Conservation (phyloP, 2,797 vertebrate species). For the Falco naumanni region DNA sequence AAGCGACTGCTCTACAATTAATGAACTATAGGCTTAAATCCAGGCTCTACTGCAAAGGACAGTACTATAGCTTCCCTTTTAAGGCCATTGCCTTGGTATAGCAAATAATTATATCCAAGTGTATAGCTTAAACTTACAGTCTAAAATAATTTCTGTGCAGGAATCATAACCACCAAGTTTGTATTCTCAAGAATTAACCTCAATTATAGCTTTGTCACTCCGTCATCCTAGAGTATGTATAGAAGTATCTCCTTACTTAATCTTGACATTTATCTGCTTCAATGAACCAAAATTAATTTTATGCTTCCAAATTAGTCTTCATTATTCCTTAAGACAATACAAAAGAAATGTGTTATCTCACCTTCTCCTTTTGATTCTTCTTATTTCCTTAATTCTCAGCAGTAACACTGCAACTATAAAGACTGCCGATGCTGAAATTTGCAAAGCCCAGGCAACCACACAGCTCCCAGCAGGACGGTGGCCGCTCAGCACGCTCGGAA, state of each 20-base stretch:
- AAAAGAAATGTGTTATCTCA: not conserved
- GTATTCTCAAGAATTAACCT: not conserved
- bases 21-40: not conserved
- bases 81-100: not conserved
- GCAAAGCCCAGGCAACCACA: not conserved
- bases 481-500: not conserved
- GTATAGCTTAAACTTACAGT: not conserved
- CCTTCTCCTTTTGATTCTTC: not conserved
- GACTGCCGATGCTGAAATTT: not conserved
- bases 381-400: not conserved
- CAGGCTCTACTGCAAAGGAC: not conserved
- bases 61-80: not conserved
- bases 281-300: not conserved
- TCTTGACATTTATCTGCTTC: not conserved
- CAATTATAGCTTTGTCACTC: not conserved
- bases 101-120: not conserved
- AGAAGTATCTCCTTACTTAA: not conserved
- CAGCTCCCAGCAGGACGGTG: accelerated
- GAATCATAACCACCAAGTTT: not conserved
- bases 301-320: not conserved
- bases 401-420: not conserved
- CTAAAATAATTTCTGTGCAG: not conserved
- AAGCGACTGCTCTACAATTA: not conserved
- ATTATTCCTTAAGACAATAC: not conserved
- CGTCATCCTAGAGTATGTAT: not conserved